Evolutionary conservation across 2,888 invertebrate genomes (phyloP), one percentile per base, ranked within the genome.

Genomic region (Drepana falcataria): DNA sequence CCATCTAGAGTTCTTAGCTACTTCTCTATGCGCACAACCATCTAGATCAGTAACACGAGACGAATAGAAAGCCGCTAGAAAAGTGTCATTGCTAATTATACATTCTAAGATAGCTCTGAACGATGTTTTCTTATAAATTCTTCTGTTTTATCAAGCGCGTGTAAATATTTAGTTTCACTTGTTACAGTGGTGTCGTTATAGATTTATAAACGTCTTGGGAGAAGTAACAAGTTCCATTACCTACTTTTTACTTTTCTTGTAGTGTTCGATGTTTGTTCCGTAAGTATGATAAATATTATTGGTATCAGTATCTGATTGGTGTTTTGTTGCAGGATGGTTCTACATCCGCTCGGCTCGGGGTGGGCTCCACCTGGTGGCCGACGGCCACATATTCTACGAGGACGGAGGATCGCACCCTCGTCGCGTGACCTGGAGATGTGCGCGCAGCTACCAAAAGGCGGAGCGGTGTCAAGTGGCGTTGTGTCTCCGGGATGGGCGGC

Each of bases 301-400:
- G 59, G 61, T 56, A 51, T 51, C 41, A 41, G 44, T 9, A 44
- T 9, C 44, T 44, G 9, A 44, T 44, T 6, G 44, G 5, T 2
- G 44, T 7, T 56, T 74, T 65, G 65, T 85, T 85, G 67, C 88
- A 90, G 90, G 88, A 35, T 91, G 90, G 91, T 91, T 90, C 79
- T 91, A 91, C 75, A 88, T 91, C 57, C 81, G 88, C 35, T 91
- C 91, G 35, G 88, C 91, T 55, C 89, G 91, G 55, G 91, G 91
- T 6, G 91, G 90, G 1, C 71, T 91, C 55, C 91, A 90, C 59
- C 74, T 90, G 53, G 91, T 91, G 37, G 91, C 88, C 1, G 85
- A 85, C 56, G 89, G 90, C 0, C 91, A 91, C 66, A 90, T 91
- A 65, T 91, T 91, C 75, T 91, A 91, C 70, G 91, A 91, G 68